A percentile compares a stretch with the other conserved stretches of the same genome.
phyloP scores from a whole-genome alignment of 2,113 vertebrate species.

The Sterna hirundo region DNA sequence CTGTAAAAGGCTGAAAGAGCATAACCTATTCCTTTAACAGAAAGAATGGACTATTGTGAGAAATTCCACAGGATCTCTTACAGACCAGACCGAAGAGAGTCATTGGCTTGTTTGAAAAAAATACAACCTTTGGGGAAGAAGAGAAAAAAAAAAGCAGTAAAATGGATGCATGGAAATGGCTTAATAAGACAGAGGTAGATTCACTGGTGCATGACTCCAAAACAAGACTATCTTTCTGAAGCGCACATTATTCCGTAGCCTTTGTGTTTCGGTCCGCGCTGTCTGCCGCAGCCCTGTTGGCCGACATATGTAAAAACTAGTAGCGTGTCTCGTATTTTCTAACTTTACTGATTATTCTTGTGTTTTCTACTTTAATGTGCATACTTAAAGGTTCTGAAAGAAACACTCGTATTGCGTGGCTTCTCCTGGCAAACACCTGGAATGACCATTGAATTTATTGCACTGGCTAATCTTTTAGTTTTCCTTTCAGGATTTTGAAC shows the following conservation, averaged over 20 bases:
- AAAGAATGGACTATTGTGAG: background rate
- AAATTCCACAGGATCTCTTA: background rate
- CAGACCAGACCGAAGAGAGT: background rate
- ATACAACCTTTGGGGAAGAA: background rate
- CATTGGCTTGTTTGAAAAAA: background rate
- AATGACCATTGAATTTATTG: background rate
- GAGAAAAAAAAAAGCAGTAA: no score
- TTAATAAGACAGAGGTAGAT: background rate
- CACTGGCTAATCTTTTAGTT: background rate
- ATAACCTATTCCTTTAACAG: background rate
- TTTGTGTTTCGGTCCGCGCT: rapidly evolving
- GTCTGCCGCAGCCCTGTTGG: background rate
- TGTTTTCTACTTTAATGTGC: background rate
- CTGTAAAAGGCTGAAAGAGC: background rate
- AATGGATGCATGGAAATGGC: background rate
- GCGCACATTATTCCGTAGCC: background rate
- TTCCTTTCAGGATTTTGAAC: background rate
- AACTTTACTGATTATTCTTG: background rate
- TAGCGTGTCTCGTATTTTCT: rapidly evolving
- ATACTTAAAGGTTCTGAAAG: background rate
- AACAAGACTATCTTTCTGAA: background rate
- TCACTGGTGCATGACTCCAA: rapidly evolving
- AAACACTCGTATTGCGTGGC: rapidly evolving
- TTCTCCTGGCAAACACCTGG: background rate
- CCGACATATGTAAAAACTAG: rapidly evolving